These are phyloP conservation scores for Nomia melanderi DNA, from an alignment of 1,140 invertebrate species.

Conservation along the genomic window DNA sequence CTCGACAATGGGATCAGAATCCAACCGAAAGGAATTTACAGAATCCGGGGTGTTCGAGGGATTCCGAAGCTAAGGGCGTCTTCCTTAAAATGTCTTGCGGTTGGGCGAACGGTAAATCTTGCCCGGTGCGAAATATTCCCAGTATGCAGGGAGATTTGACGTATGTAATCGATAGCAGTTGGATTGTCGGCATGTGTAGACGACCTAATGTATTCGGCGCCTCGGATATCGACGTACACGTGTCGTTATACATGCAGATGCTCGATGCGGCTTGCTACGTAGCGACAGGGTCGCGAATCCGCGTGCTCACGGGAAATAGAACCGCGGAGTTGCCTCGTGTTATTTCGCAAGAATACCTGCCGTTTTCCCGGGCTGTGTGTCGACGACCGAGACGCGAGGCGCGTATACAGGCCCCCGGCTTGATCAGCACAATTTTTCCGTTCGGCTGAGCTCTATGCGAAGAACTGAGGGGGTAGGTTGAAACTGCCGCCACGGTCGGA, in stretches of 20 bases:
- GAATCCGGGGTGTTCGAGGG: background rate
- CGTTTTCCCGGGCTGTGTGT: background rate
- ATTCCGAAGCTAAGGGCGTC: background rate
- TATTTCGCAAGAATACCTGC: slow-evolving; percentile 6
- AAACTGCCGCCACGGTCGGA: background rate
- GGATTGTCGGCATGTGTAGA: slow-evolving; percentile 32
- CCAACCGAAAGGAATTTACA: background rate
- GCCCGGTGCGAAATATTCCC: background rate
- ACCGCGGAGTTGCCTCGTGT: background rate
- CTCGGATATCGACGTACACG: slow-evolving; percentile 53
- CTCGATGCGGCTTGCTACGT: background rate
- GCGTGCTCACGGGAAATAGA: slow-evolving; percentile 1
- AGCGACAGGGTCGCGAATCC: background rate
- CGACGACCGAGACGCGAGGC: background rate
- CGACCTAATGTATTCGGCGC: slow-evolving; percentile 65
- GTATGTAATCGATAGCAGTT: slow-evolving; percentile 14
- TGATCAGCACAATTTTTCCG: background rate
- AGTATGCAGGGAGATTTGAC: slow-evolving; percentile 4
- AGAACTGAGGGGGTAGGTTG: too few relatives aligned
- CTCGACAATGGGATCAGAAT: background rate
- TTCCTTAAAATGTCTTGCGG: background rate
- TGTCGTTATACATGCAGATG: slow-evolving; percentile 23
- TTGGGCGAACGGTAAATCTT: background rate
- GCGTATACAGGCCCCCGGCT: background rate
- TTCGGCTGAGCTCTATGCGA: background rate